Percentiles rank a stretch among this genome's conserved stretches.
Evolutionary conservation across 2,113 vertebrate genomes (phyloP).

Genomic region (Okapia johnstoni): DNA sequence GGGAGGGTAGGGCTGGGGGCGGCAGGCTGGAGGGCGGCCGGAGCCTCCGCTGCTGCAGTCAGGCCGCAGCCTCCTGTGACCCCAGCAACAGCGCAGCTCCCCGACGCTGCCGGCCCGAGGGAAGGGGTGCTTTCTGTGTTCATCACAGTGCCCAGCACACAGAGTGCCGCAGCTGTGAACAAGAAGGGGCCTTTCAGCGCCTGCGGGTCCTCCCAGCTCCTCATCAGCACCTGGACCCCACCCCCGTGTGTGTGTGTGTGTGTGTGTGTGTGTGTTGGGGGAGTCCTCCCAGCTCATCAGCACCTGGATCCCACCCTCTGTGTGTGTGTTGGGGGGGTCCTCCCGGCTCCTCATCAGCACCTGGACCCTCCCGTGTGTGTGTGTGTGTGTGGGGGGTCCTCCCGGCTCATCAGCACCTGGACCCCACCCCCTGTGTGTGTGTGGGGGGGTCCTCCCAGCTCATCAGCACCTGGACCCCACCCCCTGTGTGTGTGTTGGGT

Average conservation of each 20-base stretch:
- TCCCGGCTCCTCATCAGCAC: too few species aligned
- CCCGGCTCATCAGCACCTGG: not conserved
- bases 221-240: too few species aligned
- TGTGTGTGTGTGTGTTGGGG: too few species aligned
- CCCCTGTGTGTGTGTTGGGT: not conserved
- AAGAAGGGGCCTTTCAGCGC: not conserved
- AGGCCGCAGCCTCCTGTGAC: not conserved
- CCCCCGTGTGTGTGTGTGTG: too few species aligned
- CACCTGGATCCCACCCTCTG: too few species aligned
- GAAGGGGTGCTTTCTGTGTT: not conserved
- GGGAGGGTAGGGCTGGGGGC: not conserved
- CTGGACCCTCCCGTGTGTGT: too few species aligned
- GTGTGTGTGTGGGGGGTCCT: too few species aligned
- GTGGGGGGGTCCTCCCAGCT: not conserved
- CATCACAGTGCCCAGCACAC: not conserved
- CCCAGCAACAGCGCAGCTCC: not conserved
- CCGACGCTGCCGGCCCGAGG: not conserved
- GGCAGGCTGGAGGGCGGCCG: rapidly evolving
- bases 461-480: not conserved
- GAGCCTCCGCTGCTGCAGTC: rapidly evolving
- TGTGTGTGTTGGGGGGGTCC: too few species aligned
- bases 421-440: not conserved
- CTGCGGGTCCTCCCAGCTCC: not conserved
- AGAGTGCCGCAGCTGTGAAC: not conserved
- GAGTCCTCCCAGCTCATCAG: too few species aligned